Evolutionary conservation across 2,888 invertebrate genomes (phyloP), one percentile per base, ranked within the genome.

Genomic region (Erebia aethiops): DNA sequence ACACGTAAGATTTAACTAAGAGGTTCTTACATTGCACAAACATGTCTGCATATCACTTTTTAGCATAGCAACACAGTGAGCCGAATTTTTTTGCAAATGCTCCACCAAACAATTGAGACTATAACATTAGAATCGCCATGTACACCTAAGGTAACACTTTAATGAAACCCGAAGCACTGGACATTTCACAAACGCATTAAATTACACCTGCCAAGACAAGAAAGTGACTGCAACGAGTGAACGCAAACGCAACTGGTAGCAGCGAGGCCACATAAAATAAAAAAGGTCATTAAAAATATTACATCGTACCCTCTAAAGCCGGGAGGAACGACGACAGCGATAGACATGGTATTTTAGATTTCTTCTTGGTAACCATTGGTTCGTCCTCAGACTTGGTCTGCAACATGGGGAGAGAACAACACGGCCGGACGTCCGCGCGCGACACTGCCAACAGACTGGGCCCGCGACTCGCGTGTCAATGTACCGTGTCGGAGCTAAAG

Each of bases 171-270:
- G 74, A 77, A 78, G 68, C 78, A 79, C 78, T 75, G 78, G 81
- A 76, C 79, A 84, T 83, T 84, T 86, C 87, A 87, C 86, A 86
- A 87, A 87, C 84, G 79, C 82, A 84, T 86, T 84, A 85, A 83
- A 87, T 84, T 88, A 77, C 91, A 92, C 90, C 90, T 91, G 91
- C 87, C 86, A 84, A 89, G 88, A 87, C 90, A 90, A 86, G 90
- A 92, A 92, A 92, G 92, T 91, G 88, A 91, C 83, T 90, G 92
- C 91, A 89, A 84, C 84, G 79, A 85, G 90, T 89, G 91, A 91
- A 88, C 88, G 91, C 89, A 87, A 92, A 88, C 88, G 91, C 89
- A 88, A 89, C 85, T 85, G 87, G 86, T 84, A 87, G 84, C 83
- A 78, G 78, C 88, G 89, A 90, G 91, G 92, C 87, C 91, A 84